A percentile compares a stretch with the other conserved stretches of the same genome.
These are phyloP conservation scores for Hololepta plana DNA, from an alignment of 2,888 invertebrate species.

Conservation along the genomic window DNA sequence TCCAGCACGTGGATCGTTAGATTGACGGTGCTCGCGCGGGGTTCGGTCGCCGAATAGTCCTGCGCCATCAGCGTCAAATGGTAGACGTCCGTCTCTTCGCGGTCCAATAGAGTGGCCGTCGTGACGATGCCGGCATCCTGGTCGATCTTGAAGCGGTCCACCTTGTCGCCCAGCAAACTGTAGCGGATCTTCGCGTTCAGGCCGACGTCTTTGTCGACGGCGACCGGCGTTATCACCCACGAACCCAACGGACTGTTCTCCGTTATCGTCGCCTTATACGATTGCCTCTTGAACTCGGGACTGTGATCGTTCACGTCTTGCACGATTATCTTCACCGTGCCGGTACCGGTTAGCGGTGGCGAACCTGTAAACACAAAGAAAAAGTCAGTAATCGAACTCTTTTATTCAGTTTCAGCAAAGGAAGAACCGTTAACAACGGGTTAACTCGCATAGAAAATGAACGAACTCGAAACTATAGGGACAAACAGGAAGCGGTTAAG, in stretches of 20 bases:
- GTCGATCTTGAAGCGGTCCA: constrained; percentile 64
- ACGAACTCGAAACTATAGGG: too few relatives aligned
- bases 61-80: constrained; percentile 72
- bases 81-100: constrained; percentile 61
- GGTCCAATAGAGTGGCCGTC: constrained; percentile 54
- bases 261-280: constrained; percentile 56
- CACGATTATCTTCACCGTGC: constrained; percentile 74
- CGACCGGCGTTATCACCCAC: constrained; percentile 57
- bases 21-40: constrained; percentile 65
- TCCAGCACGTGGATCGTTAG: constrained; percentile 63
- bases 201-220: constrained; percentile 67
- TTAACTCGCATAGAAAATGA: too few relatives aligned
- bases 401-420: too few relatives aligned
- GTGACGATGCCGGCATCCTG: constrained; percentile 60
- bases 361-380: constrained; percentile 71
- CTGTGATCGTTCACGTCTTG: constrained; percentile 90
- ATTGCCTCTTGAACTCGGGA: constrained; percentile 70
- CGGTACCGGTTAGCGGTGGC: constrained; percentile 82
- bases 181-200: constrained; percentile 78
- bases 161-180: constrained; percentile 64
- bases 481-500: too few relatives aligned
- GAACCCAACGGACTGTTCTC: constrained; percentile 73
- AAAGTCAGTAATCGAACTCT: too few relatives aligned
- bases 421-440: too few relatives aligned
- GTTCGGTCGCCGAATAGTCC: constrained; percentile 75